phyloP scores from a whole-genome alignment of 2,888 invertebrate species.

The Chalcosyrphus nemorum region DNA sequence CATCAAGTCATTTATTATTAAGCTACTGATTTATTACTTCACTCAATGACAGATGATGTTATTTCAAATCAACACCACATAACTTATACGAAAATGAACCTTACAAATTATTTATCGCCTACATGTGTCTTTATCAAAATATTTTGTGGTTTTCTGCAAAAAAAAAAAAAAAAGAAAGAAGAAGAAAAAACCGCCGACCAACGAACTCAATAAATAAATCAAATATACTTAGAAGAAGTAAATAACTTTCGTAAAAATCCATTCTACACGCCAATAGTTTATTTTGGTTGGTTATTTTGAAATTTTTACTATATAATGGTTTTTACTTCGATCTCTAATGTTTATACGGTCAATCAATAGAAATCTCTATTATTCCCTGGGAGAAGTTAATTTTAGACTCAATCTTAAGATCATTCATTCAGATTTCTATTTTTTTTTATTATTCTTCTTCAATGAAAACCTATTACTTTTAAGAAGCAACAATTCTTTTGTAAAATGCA shows the following conservation, averaged over 20 bases:
- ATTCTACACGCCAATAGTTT: slow-evolving; percentile 31
- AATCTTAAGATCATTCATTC: slow-evolving; percentile 12
- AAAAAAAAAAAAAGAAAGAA: slow-evolving; percentile 18
- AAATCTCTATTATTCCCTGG: slow-evolving; percentile 37
- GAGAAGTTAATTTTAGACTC: slow-evolving; percentile 35
- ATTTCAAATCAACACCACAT: slow-evolving; percentile 39
- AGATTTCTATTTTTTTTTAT: not conserved
- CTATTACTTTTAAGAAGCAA: not conserved
- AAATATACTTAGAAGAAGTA: slow-evolving; percentile 50
- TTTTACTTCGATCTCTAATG: slow-evolving; percentile 49
- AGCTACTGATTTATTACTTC: slow-evolving; percentile 38
- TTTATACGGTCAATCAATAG: slow-evolving; percentile 59
- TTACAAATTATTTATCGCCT: slow-evolving; percentile 49
- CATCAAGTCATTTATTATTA: slow-evolving; percentile 23
- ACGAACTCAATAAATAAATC: slow-evolving; percentile 58
- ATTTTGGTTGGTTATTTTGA: slow-evolving; percentile 56
- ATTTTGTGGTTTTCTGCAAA: slow-evolving; percentile 25
- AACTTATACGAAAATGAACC: slow-evolving; percentile 35
- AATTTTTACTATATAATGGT: slow-evolving; percentile 51
- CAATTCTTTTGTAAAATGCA: slow-evolving; percentile 46
- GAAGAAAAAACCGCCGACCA: slow-evolving; percentile 13
- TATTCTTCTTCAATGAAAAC: not conserved
- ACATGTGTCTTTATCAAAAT: slow-evolving; percentile 45
- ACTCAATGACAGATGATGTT: slow-evolving; percentile 56
- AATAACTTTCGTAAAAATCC: slow-evolving; percentile 48